Conservation (phyloP, 2,797 vertebrate genomes). For the Micromesistius poutassou region DNA sequence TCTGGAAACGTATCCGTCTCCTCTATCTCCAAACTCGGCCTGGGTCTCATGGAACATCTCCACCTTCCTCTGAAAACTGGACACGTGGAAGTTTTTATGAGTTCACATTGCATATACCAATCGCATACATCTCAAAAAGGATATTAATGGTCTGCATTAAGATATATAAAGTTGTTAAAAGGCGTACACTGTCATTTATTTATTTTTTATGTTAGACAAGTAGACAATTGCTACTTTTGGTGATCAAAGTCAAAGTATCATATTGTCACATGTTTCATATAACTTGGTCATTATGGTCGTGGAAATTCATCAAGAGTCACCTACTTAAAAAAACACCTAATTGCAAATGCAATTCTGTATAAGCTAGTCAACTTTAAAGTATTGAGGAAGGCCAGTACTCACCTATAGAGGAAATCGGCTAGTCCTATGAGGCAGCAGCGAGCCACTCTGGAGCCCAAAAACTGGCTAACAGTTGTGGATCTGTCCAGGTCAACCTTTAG, state of each 20-base stretch:
- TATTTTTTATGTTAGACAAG: neutral
- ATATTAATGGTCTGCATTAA: neutral
- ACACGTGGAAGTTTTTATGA: constrained; percentile 26
- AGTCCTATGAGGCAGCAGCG: constrained; percentile 83
- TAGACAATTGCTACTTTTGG: neutral
- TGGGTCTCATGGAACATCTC: constrained; percentile 84
- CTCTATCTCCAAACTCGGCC: constrained; percentile 72
- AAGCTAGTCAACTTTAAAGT: neutral
- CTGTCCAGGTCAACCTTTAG: constrained; percentile 85
- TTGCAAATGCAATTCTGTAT: neutral
- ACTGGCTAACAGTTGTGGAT: constrained; percentile 83
- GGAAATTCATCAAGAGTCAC: neutral
- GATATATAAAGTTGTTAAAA: neutral
- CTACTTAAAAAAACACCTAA: neutral
- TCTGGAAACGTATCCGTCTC: constrained; percentile 74
- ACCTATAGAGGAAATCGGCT: constrained; percentile 88
- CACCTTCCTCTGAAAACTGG: constrained; percentile 87
- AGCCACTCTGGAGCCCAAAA: constrained; percentile 82
- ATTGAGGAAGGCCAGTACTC: neutral
- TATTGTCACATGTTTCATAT: neutral
- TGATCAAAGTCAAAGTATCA: neutral
- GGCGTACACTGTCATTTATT: neutral
- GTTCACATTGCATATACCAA: neutral
- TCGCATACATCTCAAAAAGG: neutral
- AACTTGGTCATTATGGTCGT: neutral